Conservation (phyloP, 2,888 invertebrate species). For the Neria commutata region DNA sequence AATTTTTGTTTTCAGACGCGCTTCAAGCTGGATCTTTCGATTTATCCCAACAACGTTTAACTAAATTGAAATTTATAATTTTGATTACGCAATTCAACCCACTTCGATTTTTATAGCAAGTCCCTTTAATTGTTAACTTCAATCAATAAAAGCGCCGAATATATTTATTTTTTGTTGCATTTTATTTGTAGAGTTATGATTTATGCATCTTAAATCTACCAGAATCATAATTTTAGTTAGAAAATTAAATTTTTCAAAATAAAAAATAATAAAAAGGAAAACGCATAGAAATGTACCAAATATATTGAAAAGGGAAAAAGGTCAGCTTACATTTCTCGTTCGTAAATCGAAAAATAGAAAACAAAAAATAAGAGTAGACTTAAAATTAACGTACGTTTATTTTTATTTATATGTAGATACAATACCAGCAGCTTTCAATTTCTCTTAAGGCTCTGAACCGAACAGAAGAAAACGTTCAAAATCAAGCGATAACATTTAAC, state of each 20-base stretch:
- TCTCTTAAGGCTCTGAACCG: slow-evolving; percentile 7
- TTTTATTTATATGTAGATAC: slow-evolving; percentile 38
- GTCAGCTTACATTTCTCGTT: slow-evolving; percentile 27
- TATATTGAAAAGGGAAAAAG: too few species aligned
- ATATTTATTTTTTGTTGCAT: slow-evolving; percentile 2
- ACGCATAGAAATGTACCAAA: slow-evolving; percentile 10
- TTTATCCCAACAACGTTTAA: too few species aligned
- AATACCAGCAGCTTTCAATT: slow-evolving; percentile 29
- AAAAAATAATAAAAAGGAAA: slow-evolving; percentile 28
- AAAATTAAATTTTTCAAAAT: slow-evolving; percentile 29
- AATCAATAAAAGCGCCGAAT: neutral
- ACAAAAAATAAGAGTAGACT: slow-evolving; percentile 25
- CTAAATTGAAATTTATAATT: too few species aligned
- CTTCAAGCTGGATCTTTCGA: too few species aligned
- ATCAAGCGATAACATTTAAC: slow-evolving; percentile 19
- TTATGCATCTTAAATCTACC: slow-evolving; percentile 39
- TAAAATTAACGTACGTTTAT: slow-evolving; percentile 36
- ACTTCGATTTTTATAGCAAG: too few species aligned
- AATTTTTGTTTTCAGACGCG: too few species aligned
- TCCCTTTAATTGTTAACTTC: too few species aligned
- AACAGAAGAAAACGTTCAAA: slow-evolving; percentile 14
- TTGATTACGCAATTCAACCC: too few species aligned
- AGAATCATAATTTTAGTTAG: slow-evolving; percentile 38
- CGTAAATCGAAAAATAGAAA: too few species aligned
- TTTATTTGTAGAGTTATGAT: slow-evolving; percentile 38